Evolutionary conservation across 2,113 vertebrate species (phyloP).

Genomic region (Anser cygnoides): DNA sequence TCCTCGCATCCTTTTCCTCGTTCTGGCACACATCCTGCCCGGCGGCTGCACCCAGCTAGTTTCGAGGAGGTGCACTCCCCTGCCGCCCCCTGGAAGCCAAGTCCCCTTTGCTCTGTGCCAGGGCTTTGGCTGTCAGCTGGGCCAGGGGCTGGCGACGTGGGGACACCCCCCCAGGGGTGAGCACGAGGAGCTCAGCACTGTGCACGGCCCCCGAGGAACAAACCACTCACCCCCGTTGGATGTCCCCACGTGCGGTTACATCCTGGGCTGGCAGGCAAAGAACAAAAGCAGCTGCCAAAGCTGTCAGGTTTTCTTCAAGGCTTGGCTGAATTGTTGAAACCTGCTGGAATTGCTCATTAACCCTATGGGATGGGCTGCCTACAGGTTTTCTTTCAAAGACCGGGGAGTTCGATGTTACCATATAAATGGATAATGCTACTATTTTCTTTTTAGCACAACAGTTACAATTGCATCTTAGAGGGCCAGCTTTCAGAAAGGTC

Average conservation of each 20-base stretch:
- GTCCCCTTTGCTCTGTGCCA: background rate
- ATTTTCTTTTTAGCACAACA: background rate
- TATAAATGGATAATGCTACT: background rate
- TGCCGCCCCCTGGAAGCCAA: background rate
- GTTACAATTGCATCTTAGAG: fast-evolving
- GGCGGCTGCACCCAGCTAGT: background rate
- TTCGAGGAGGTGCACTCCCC: fast-evolving
- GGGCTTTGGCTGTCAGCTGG: background rate
- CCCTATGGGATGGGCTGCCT: fast-evolving
- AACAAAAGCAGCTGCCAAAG: background rate
- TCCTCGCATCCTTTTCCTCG: background rate
- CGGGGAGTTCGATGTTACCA: background rate
- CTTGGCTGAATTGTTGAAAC: background rate
- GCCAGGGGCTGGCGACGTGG: background rate
- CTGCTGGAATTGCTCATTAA: fast-evolving
- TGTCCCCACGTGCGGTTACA: background rate
- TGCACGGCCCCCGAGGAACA: background rate
- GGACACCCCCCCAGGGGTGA: background rate
- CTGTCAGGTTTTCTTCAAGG: background rate
- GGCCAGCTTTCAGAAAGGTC: background rate
- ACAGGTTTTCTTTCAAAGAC: background rate
- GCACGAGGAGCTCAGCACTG: background rate
- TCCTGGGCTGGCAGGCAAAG: background rate
- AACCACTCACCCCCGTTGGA: too few relatives aligned
- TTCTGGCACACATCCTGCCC: fast-evolving